Conservation (phyloP, 2,888 invertebrate genomes). For the Perithous albicinctus region DNA sequence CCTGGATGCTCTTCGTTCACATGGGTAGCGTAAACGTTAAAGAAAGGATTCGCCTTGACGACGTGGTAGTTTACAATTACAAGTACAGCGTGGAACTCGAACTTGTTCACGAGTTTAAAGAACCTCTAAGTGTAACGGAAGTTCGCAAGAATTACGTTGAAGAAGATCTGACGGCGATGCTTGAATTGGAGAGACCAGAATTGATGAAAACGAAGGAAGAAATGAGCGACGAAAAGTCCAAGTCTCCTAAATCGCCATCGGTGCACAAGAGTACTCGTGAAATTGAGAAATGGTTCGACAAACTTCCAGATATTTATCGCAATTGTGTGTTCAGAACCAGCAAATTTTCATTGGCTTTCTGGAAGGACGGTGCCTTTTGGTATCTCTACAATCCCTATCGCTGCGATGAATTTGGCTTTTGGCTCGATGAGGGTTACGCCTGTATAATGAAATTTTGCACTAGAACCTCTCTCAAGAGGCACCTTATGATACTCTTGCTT, state of each 20-base stretch:
- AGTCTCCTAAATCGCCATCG: conserved; percentile 53
- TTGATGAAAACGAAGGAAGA: conserved; percentile 70
- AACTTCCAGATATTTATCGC: conserved; percentile 70
- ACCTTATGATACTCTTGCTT: conserved; percentile 78
- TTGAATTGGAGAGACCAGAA: conserved; percentile 71
- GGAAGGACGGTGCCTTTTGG: conserved; percentile 80
- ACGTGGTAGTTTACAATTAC: conserved; percentile 81
- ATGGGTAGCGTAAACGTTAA: conserved; percentile 77
- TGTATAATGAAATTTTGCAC: conserved; percentile 79
- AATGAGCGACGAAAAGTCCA: conserved; percentile 74
- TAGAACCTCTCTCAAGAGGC: conserved; percentile 74
- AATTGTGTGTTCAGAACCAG: conserved; percentile 78
- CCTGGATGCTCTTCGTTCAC: conserved; percentile 80
- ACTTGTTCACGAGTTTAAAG: conserved; percentile 74
- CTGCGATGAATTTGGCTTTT: conserved; percentile 79
- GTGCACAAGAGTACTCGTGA: conserved; percentile 69
- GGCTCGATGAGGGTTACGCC: conserved; percentile 76
- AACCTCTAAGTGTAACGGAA: conserved; percentile 59
- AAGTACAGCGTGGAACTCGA: conserved; percentile 79
- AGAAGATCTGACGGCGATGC: conserved; percentile 59
- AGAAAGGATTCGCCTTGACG: conserved; percentile 76
- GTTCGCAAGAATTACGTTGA: conserved; percentile 72
- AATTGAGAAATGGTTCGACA: conserved; percentile 78
- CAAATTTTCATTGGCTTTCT: conserved; percentile 78
- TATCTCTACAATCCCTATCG: conserved; percentile 81